Evolutionary conservation across 2,797 vertebrate genomes (phyloP), one percentile per base, ranked within the genome.

Genomic region (Echeneis naucrates): DNA sequence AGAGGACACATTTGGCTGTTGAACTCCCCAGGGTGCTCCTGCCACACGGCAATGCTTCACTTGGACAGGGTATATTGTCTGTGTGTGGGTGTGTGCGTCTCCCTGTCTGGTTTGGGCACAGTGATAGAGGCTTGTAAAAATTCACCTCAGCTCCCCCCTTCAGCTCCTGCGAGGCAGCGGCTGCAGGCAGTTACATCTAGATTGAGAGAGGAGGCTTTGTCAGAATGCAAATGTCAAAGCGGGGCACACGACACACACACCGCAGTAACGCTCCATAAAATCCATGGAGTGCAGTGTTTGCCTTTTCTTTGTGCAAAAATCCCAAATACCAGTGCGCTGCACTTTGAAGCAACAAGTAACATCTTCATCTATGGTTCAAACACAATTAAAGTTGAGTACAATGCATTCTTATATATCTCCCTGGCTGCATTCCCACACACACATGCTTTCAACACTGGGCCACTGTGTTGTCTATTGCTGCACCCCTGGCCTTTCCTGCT

Each of bases 181-280:
- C 92, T 92, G 83, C 89, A 90, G 88, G 91, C 92, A 89, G 88
- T 90, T 88, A 91, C 87, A 92, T 92, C 87, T 79, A 92, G 92
- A 92, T 92, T 89, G 91, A 90, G 89, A 89, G 85, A 87, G 85
- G 86, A 89, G 81, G 77, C 83, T 87, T 83, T 75, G 75, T 85
- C 89, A 83, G 93, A 92, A 94, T 92, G 92, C 92, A 89, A 90
- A 94, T 92, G 85, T 80, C 75, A 82, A 73, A 80, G 71, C 47
- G 7, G 44, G 55, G 72, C 82, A 77, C 66, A 68, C 30, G 19
- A 57, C 72, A 35, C 70, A 16, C 54, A 33, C 52, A 47, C 59
- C 21, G 66, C 67, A 77, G 54, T 64, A 61, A 77, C 78, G 27
- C 52, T 59, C 62, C 56, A 56, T 63, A 72, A 76, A 87, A 84